Conservation (phyloP, 2,888 invertebrate species). For the Lepidonotus clava region DNA sequence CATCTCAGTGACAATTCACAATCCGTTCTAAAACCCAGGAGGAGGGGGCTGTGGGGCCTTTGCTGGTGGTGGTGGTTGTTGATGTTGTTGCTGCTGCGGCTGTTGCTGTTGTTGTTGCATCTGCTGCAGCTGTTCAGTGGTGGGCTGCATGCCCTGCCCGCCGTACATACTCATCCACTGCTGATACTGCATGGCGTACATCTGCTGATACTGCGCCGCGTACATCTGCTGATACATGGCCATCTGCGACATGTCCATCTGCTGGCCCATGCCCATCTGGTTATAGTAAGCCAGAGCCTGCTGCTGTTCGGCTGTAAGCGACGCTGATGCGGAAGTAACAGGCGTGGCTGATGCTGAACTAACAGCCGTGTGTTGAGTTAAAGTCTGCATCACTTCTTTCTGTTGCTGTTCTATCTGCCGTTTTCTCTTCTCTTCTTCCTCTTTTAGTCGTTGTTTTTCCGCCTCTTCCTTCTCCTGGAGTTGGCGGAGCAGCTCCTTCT, state of each 20-base stretch:
- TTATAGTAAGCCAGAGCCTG: background rate
- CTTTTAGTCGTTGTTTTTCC: too few relatives aligned
- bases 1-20: too few relatives aligned
- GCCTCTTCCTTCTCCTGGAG: too few relatives aligned
- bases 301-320: background rate
- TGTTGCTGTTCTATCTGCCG: too few relatives aligned
- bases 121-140: too few relatives aligned
- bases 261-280: background rate
- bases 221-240: background rate
- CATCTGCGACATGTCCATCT: background rate
- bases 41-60: background rate
- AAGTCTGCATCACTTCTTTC: too few relatives aligned
- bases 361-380: too few relatives aligned
- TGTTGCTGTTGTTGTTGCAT: background rate
- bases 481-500: too few relatives aligned
- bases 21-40: too few relatives aligned
- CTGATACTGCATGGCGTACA: conserved; percentile 5
- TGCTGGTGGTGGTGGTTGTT: background rate
- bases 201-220: background rate
- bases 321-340: too few relatives aligned
- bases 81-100: background rate
- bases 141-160: background rate
- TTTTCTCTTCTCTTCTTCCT: too few relatives aligned
- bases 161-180: conserved; percentile 10
- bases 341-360: too few relatives aligned